These are phyloP conservation scores for Heliconius himera DNA, from an alignment of 1,140 invertebrate species.

Conservation along the genomic window DNA sequence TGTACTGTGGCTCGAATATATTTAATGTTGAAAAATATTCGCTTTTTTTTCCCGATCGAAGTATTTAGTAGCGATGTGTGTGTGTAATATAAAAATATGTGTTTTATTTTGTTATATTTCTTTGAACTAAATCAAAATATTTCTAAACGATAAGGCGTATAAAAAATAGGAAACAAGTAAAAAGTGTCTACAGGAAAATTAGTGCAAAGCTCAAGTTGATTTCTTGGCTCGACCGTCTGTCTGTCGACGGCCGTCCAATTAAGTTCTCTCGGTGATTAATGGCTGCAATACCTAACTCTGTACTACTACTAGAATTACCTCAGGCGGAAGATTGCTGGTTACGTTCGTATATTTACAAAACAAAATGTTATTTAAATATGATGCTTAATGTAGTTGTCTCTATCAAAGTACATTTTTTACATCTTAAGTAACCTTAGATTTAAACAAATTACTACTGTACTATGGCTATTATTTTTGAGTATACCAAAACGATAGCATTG, in stretches of 20 bases:
- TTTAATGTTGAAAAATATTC: background rate
- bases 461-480: no score
- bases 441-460: no score
- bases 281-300: slow-evolving; percentile 46
- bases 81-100: background rate
- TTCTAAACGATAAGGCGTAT: background rate
- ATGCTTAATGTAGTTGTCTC: background rate
- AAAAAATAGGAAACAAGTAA: slow-evolving; percentile 1
- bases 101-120: background rate
- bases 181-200: slow-evolving; percentile 11
- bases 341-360: slow-evolving; percentile 18
- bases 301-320: slow-evolving; percentile 25
- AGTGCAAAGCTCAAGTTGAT: slow-evolving; percentile 34
- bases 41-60: background rate
- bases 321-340: slow-evolving; percentile 22
- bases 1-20: background rate
- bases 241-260: slow-evolving; percentile 60
- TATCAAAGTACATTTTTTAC: no score
- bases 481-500: no score
- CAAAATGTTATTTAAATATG: background rate
- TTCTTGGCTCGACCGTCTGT: slow-evolving; percentile 53
- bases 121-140: background rate
- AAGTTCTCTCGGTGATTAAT: slow-evolving; percentile 67
- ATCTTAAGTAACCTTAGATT: no score
- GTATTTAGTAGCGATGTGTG: background rate